These are phyloP conservation scores for Drosophila crucigera DNA, from an alignment of 2,888 invertebrate genomes.

Conservation along the genomic window DNA sequence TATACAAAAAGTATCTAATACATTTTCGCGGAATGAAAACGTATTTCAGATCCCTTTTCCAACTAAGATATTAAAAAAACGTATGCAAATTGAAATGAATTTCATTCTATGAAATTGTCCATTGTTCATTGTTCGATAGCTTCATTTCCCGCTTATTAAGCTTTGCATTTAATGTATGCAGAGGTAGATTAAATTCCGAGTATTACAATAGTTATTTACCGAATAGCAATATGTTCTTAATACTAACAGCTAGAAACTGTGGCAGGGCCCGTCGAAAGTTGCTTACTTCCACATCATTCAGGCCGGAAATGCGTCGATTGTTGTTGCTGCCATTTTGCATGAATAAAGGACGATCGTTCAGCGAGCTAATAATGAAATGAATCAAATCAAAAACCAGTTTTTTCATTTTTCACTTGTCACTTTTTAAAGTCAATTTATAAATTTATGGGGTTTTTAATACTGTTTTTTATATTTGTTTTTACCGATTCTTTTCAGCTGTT, in stretches of 20 bases:
- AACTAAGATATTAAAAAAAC: neutral
- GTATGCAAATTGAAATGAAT: neutral
- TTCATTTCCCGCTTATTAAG: slow-evolving; percentile 40
- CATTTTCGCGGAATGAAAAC: too few species aligned
- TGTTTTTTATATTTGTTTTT: slow-evolving; percentile 36
- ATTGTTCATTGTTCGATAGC: slow-evolving; percentile 8
- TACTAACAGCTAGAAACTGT: slow-evolving; percentile 91
- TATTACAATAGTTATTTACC: slow-evolving; percentile 85
- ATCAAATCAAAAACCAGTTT: slow-evolving; percentile 19
- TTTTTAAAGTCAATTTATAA: neutral
- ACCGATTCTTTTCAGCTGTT: slow-evolving; percentile 70
- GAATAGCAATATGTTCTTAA: slow-evolving; percentile 91
- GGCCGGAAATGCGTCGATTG: slow-evolving; percentile 58
- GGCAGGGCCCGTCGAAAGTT: slow-evolving; percentile 88
- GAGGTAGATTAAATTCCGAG: slow-evolving; percentile 11
- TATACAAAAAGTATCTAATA: neutral
- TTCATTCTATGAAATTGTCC: neutral
- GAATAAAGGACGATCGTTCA: slow-evolving; percentile 83
- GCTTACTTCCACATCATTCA: slow-evolving; percentile 77
- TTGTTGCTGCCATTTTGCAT: slow-evolving; percentile 79
- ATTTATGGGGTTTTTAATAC: neutral
- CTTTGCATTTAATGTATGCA: slow-evolving; percentile 4
- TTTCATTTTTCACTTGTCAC: neutral
- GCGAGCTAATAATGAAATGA: slow-evolving; percentile 60
- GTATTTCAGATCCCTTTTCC: neutral